Conservation (phyloP, 1,140 invertebrate genomes). For the Mya arenaria region DNA sequence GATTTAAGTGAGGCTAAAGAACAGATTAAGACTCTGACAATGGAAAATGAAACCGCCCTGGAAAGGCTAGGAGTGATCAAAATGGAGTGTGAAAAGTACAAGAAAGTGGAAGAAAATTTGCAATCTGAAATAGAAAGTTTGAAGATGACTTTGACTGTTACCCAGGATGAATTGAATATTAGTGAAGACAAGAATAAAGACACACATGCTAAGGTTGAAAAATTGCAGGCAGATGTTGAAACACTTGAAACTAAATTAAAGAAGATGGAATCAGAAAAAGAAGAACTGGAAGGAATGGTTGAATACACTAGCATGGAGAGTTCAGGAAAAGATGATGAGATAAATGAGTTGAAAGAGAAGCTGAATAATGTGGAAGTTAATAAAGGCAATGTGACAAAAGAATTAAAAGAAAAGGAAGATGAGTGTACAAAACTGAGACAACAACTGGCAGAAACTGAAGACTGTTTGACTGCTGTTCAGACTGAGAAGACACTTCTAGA, state of each 20-base stretch:
- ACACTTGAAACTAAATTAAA: neutral
- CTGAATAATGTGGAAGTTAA: neutral
- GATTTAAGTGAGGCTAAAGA: slow-evolving; percentile 37
- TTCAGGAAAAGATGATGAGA: slow-evolving; percentile 37
- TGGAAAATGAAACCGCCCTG: slow-evolving; percentile 5
- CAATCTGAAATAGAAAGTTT: slow-evolving; percentile 37
- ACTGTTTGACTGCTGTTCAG: slow-evolving; percentile 5
- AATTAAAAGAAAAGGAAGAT: neutral
- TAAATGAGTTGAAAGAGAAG: neutral
- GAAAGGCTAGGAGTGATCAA: neutral
- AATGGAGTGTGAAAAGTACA: neutral
- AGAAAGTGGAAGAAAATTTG: neutral
- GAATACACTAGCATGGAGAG: slow-evolving; percentile 49
- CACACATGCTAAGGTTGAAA: slow-evolving; percentile 5
- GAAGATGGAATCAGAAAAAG: slow-evolving; percentile 35
- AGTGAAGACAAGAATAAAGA: slow-evolving; percentile 28
- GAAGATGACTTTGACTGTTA: neutral
- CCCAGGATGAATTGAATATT: slow-evolving; percentile 12
- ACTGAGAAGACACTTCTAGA: slow-evolving; percentile 11
- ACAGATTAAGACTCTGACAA: neutral
- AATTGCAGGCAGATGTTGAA: slow-evolving; percentile 3
- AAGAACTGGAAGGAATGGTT: slow-evolving; percentile 38
- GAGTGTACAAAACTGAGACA: slow-evolving; percentile 1
- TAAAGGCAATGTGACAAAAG: slow-evolving; percentile 1
- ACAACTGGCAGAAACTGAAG: slow-evolving; percentile 7